phyloP scores from a whole-genome alignment of 2,797 vertebrate species.

The Brotula barbata region DNA sequence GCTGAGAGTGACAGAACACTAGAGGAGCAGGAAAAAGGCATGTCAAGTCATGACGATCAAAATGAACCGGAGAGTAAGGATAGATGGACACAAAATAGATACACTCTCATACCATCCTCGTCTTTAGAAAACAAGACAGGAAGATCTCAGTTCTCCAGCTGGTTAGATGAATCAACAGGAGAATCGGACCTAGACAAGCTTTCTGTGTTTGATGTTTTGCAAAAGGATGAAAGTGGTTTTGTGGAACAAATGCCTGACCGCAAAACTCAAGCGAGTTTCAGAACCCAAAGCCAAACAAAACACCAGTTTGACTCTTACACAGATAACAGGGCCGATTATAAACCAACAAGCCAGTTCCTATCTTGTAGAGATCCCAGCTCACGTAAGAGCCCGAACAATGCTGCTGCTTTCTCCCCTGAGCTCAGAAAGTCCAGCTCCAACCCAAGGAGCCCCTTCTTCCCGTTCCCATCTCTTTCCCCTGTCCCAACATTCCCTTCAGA shows the following conservation, averaged over 20 bases:
- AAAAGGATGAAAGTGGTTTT: constrained; percentile 5
- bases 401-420: constrained; percentile 45
- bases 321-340: constrained; percentile 35
- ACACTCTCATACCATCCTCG: constrained; percentile 30
- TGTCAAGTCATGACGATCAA: constrained; percentile 12
- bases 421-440: constrained; percentile 56
- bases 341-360: constrained; percentile 39
- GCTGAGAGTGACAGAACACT: constrained; percentile 35
- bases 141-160: constrained; percentile 24
- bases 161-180: constrained; percentile 30
- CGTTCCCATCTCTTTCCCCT: constrained; percentile 65
- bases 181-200: constrained; percentile 15
- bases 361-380: constrained; percentile 51
- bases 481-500: constrained; percentile 56
- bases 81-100: constrained; percentile 44
- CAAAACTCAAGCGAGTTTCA: constrained; percentile 33
- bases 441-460: constrained; percentile 68
- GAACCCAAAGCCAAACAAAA: constrained; percentile 24
- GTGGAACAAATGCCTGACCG: constrained; percentile 29
- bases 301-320: constrained; percentile 39
- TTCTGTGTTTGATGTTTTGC: background rate
- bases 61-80: constrained; percentile 23
- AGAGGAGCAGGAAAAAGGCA: constrained; percentile 25
- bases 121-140: constrained; percentile 6
- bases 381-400: constrained; percentile 26